Conservation (phyloP, 1,140 invertebrate genomes). For the Sminthurides bifidus region DNA sequence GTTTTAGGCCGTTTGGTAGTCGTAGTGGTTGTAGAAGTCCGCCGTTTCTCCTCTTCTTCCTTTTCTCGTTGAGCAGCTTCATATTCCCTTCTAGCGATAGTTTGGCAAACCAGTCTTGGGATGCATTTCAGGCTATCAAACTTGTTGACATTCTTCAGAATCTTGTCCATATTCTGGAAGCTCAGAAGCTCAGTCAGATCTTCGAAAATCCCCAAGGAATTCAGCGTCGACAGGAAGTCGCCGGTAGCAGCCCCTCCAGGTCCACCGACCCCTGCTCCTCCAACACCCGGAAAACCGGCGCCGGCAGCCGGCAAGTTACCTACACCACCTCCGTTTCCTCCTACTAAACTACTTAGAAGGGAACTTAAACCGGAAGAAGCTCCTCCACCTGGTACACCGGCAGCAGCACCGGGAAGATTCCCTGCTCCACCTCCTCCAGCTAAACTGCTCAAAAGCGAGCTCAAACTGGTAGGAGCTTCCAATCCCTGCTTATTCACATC, state of each 20-base stretch:
- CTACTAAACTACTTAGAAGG: too few species aligned
- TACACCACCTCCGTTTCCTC: not conserved
- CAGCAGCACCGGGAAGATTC: too few species aligned
- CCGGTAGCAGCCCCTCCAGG: not conserved
- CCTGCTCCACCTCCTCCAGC: too few species aligned
- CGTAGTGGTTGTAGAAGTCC: not conserved
- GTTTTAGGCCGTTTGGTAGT: not conserved
- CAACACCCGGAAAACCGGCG: not conserved
- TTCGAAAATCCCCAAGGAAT: not conserved
- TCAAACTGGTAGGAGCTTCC: too few species aligned
- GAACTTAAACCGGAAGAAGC: too few species aligned
- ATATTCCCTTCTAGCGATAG: slow-evolving; percentile 22
- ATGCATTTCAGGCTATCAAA: slow-evolving; percentile 29
- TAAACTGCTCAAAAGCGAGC: too few species aligned
- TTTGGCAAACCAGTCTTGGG: slow-evolving; percentile 29
- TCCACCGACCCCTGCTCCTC: not conserved
- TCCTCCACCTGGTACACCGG: too few species aligned
- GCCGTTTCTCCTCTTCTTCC: not conserved
- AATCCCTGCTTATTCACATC: too few species aligned
- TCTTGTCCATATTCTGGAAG: slow-evolving; percentile 13
- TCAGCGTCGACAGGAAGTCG: not conserved
- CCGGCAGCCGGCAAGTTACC: not conserved
- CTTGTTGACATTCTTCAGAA: slow-evolving; percentile 19
- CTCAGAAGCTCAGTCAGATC: slow-evolving; percentile 12
- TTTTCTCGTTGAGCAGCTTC: slow-evolving; percentile 6